Evolutionary conservation across 2,797 vertebrate genomes (phyloP), one percentile per base, ranked within the genome.

Genomic region (Pristis pectinata): DNA sequence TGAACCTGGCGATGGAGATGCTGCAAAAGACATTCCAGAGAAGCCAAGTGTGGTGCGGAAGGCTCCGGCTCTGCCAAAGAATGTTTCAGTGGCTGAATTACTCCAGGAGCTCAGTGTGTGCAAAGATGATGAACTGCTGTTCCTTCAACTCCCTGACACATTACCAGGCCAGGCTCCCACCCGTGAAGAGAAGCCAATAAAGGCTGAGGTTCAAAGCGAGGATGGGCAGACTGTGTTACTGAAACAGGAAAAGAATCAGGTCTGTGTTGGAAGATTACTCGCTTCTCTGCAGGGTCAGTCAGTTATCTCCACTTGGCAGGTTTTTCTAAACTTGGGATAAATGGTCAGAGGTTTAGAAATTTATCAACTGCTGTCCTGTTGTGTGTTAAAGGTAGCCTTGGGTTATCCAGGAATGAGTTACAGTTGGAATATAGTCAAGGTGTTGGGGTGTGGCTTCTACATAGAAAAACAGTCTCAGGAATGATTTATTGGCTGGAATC

Each of bases 131-230:
- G 98, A 98, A 96, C 97, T 99, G 94, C 96, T 99, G 72, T 99
- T 99, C 95, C 97, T 99, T 94, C 99, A 99, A 96, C 97, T 99
- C 59, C 99, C 99, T 0, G 98, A 99, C 96, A 98, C 98, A 0
- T 97, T 99, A 67, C 99, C 99, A 0, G 99, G 99, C 2, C 99
- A 99, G 96, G 98, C 98, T 0, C 98, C 98, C 64, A 99, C 97
- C 41, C 97, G 96, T n/a, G 98, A 99, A 89, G 95, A 97, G 96
- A 97, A 97, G 95, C 98, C 98, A 7, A 34, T 97, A 95, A 99
- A 98, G 95, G 97, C 97, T 0, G 98, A 99, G 95, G 98, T 99
- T 95, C 98, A 99, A 96, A 97, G 96, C 0, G 98, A 98, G 95
- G 98, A 99, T 0, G 99, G 98, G 6, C 98, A 99, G 95, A 96